These are phyloP conservation scores for Zaprionus ornatus DNA, from an alignment of 1,140 invertebrate genomes.

Conservation along the genomic window DNA sequence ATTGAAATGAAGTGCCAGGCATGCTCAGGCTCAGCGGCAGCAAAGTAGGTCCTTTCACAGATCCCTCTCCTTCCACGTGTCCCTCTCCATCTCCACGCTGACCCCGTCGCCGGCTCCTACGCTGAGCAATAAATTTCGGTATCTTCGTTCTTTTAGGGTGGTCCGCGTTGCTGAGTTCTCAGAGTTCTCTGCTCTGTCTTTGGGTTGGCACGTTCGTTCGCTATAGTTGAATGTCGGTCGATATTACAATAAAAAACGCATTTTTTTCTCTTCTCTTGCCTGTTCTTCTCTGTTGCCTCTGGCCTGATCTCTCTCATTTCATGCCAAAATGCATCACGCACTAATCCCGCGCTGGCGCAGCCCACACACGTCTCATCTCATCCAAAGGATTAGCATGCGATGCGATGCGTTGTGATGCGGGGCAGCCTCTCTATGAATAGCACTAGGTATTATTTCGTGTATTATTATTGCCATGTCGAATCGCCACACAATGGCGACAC, in stretches of 20 bases:
- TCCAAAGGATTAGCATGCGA: conserved; percentile 71
- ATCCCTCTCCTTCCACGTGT: conserved; percentile 2
- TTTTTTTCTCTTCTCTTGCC: conserved; percentile 33
- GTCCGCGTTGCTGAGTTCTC: conserved; percentile 36
- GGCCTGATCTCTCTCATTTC: conserved; percentile 35
- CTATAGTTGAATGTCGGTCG: conserved; percentile 22
- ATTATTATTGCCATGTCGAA: conserved; percentile 66
- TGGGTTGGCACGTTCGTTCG: conserved; percentile 69
- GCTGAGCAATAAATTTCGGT: conserved; percentile 60
- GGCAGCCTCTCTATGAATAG: neutral
- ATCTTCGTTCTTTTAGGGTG: conserved; percentile 51
- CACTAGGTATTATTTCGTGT: conserved; percentile 14
- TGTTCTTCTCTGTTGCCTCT: conserved; percentile 18
- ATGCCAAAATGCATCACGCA: conserved; percentile 63
- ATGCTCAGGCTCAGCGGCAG: conserved; percentile 45
- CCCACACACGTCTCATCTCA: conserved; percentile 67
- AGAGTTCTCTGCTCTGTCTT: conserved; percentile 4
- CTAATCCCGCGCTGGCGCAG: conserved; percentile 71
- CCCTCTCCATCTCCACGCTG: neutral
- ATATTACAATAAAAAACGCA: conserved; percentile 77
- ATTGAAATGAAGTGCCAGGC: conserved; percentile 70
- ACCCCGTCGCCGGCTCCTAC: neutral
- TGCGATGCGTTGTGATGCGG: conserved; percentile 2
- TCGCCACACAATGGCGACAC: conserved; percentile 51
- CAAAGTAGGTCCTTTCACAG: conserved; percentile 59